These are phyloP conservation scores for Mystacides longicornis DNA, from an alignment of 2,888 invertebrate species.

Conservation along the genomic window DNA sequence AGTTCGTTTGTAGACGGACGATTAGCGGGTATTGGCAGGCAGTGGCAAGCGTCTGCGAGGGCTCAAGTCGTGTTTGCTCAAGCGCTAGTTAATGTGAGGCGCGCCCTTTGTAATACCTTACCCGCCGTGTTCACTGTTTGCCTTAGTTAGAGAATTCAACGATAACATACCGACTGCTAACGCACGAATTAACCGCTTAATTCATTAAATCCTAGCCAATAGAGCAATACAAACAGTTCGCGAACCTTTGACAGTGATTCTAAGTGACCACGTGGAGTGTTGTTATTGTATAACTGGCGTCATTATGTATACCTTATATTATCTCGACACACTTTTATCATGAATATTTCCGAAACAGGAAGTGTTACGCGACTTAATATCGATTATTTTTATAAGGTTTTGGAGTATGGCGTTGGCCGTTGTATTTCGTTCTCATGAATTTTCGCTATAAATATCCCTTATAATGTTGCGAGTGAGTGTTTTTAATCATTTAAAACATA, in stretches of 20 bases:
- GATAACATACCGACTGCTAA: neutral
- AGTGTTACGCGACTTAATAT: neutral
- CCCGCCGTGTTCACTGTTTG: constrained; percentile 14
- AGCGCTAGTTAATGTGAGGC: constrained; percentile 14
- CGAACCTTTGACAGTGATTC: too few species aligned
- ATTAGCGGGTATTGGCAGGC: too few species aligned
- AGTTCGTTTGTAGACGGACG: too few species aligned
- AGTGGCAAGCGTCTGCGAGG: too few species aligned
- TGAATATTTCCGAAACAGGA: neutral
- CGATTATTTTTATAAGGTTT: neutral
- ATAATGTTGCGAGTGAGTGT: constrained; percentile 1
- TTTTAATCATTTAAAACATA: neutral
- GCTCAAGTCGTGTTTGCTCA: constrained; percentile 8
- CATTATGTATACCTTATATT: neutral
- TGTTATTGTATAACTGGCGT: neutral
- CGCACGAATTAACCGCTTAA: neutral
- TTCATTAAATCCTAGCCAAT: neutral
- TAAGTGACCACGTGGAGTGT: too few species aligned
- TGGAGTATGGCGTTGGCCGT: neutral
- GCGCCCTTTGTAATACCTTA: constrained; percentile 28
- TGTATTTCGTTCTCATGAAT: neutral
- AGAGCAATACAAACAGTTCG: too few species aligned
- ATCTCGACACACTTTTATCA: neutral
- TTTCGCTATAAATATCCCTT: neutral
- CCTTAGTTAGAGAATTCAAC: constrained; percentile 3